Evolutionary conservation across 2,113 vertebrate species (phyloP), one percentile per base, ranked within the genome.

Genomic region (Colius striatus): DNA sequence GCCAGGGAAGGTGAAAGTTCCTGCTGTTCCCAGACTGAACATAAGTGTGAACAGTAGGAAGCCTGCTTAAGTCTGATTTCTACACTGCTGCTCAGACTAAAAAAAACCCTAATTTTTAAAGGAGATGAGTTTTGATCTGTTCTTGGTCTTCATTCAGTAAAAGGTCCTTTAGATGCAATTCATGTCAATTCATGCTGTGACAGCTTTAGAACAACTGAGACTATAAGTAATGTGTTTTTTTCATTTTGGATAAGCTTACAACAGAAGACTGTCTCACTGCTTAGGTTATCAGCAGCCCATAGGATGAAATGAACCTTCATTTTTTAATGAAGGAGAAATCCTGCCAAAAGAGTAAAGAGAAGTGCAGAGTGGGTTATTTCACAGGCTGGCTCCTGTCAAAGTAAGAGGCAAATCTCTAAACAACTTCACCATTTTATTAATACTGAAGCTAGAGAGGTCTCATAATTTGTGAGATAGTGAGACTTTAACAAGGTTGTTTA

Each of bases 21-120:
- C 95, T 93, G 93, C 94, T 94, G 81, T 89, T 97, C 94, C 84
- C 90, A 97, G 90, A 72, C 89, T 53, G 90, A 96, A 86, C 96
- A 94, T 93, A 94, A 90, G 89, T 4, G 20, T 45, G 67, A 97
- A 47, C 92, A 82, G 96, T 61, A 61, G 97, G 96, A 66, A 90
- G 62, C 70, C 95, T 83, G 84, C 94, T 90, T 77, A 51, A 76
- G 92, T 84, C 83, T 68, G 75, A 43, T 76, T 68, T 81, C 61
- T 34, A 67, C 30, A 12, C 38, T 86, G 65, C 74, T 70, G 66
- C 63, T 90, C 75, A 84, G 50, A 63, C 89, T 48, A 26, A 66
- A 60, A 76, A 85, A 73, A 47, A 23, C 26, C 32, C 29, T 72
- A 34, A 86, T 71, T 89, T 75, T 86, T 73, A 87, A 73, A 67